Evolutionary conservation across 2,888 invertebrate species (phyloP).

Genomic region (Oscheius myriophilus): DNA sequence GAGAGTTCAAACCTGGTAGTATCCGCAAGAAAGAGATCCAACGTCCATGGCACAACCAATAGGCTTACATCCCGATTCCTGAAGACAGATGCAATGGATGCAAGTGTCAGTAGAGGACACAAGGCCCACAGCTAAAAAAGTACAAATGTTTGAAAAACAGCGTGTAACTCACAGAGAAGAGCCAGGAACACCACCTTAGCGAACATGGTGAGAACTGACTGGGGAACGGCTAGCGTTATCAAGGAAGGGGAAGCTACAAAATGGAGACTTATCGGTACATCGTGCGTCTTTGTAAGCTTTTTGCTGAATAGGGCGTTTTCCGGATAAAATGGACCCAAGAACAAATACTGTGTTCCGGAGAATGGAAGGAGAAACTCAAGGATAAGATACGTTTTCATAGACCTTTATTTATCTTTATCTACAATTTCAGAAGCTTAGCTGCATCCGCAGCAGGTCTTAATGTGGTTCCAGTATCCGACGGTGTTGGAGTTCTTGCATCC

Average conservation of each 20-base stretch:
- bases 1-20: slow-evolving; percentile 41
- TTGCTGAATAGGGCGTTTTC: too few relatives aligned
- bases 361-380: neutral
- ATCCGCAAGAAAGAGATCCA: slow-evolving; percentile 64
- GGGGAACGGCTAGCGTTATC: too few relatives aligned
- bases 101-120: slow-evolving; percentile 37
- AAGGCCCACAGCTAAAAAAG: neutral
- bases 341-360: too few relatives aligned
- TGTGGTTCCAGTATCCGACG: slow-evolving; percentile 59
- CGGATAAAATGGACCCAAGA: too few relatives aligned
- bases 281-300: too few relatives aligned
- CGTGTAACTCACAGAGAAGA: neutral
- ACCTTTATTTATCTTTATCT: too few relatives aligned
- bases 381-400: too few relatives aligned
- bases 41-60: slow-evolving; percentile 64
- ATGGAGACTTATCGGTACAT: too few relatives aligned
- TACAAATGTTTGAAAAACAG: neutral
- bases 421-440: slow-evolving; percentile 33
- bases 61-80: slow-evolving; percentile 61
- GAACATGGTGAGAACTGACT: too few relatives aligned
- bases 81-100: slow-evolving; percentile 57
- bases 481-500: slow-evolving; percentile 61
- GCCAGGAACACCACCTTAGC: neutral
- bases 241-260: too few relatives aligned
- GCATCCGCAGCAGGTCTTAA: slow-evolving; percentile 55